Percentiles rank a stretch among this genome's conserved stretches.
Evolutionary conservation across 2,888 invertebrate genomes (phyloP).

Genomic region (Lasioglossum leucozonium): DNA sequence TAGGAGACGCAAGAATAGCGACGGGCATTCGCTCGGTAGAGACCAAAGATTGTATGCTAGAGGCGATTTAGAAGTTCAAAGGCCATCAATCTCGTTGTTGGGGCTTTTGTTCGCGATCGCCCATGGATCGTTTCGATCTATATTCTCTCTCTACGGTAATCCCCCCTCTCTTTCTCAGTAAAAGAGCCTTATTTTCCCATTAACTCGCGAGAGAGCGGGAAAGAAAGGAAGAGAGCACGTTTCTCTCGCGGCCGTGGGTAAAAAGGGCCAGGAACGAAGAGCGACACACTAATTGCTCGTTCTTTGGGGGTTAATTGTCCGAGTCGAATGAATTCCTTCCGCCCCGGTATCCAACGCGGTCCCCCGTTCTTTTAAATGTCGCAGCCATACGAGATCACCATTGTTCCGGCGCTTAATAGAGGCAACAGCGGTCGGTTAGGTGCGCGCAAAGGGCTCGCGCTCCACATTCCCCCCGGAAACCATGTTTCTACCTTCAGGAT

Average conservation of each 20-base stretch:
- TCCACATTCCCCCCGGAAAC: conserved; percentile 42
- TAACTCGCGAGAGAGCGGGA: neutral
- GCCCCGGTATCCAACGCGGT: neutral
- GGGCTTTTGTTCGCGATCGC: neutral
- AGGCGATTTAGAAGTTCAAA: conserved; percentile 2
- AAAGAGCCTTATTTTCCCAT: conserved; percentile 8
- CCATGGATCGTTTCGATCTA: neutral
- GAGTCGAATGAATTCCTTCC: conserved; percentile 10
- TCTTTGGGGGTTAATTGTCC: conserved; percentile 16
- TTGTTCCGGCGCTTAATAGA: conserved; percentile 32
- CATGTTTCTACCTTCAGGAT: conserved; percentile 40
- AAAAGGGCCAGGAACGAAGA: conserved; percentile 2
- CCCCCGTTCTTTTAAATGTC: conserved; percentile 6
- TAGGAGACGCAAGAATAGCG: conserved; percentile 11
- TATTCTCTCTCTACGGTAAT: neutral
- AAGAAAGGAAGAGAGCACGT: neutral
- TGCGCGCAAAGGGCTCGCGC: conserved; percentile 29
- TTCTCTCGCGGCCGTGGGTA: neutral
- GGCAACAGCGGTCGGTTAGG: conserved; percentile 24
- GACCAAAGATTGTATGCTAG: conserved; percentile 12
- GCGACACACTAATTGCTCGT: conserved; percentile 16
- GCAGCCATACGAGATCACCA: neutral
- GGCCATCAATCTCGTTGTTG: conserved; percentile 13
- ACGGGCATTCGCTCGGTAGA: neutral
- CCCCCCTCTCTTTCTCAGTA: neutral